Evolutionary conservation across 2,113 vertebrate genomes (phyloP), one percentile per base, ranked within the genome.

Genomic region (Leucosticte australis): DNA sequence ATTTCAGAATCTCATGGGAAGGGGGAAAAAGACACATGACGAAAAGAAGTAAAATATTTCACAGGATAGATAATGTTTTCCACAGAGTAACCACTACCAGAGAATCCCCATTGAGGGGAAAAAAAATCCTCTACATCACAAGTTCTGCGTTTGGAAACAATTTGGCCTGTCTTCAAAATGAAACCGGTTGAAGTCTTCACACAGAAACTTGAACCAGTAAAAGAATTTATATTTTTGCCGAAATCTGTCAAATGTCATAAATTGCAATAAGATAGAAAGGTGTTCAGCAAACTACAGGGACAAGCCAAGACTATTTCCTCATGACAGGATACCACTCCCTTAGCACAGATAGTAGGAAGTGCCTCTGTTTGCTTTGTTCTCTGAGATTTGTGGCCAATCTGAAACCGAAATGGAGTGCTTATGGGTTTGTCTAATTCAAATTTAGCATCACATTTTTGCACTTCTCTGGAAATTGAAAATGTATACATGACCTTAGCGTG

Each of bases 201-300:
- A 84, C 23, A 79, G 92, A 64, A 89, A 79, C n/a, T 52, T 31
- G 15, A 94, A 90, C 24, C 10, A 82, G 46, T 64, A 46, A 62
- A 81, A 81, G 24, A 69, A 50, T 59, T 70, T 86, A n/a, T 91
- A 73, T 64, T 87, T 95, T 87, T 68, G 23, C 46, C 53, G 73
- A 64, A 92, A 91, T 79, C 70, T 87, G 78, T 87, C 67, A 89
- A 89, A 78, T 47, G 46, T 49, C 15, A 15, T 73, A 93, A 88
- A 90, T 82, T 87, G 35, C 56, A 91, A 35, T 87, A 93, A 88
- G 69, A 83, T 74, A 71, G 71, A 87, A 92, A 89, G 77, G 88
- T 93, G 70, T 92, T 92, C 84, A 30, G 47, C 57, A 91, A 95
- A 81, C 65, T 41, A 42, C 10, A 55, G 41, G 41, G 46, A 87